Percentiles rank a stretch among this genome's conserved stretches.
These are phyloP conservation scores for Notospermus geniculatus DNA, from an alignment of 1,140 invertebrate species.

Conservation along the genomic window DNA sequence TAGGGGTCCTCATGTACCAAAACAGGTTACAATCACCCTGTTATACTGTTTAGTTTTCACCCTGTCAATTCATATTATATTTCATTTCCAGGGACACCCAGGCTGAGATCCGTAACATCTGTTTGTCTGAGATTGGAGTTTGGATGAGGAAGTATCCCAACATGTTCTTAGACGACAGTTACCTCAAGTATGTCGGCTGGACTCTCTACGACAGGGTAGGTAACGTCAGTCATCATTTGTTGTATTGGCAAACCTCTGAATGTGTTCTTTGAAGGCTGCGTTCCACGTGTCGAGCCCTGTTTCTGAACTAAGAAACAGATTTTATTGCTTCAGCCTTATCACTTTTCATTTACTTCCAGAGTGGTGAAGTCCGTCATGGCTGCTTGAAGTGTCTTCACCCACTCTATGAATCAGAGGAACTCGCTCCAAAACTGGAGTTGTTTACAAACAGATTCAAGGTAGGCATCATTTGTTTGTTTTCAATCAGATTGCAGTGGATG, in stretches of 20 bases:
- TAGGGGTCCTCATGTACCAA: too few relatives aligned
- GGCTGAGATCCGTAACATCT: constrained; percentile 95
- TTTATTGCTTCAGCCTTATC: too few relatives aligned
- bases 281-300: too few relatives aligned
- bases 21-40: too few relatives aligned
- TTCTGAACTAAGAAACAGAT: too few relatives aligned
- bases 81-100: constrained; percentile 77
- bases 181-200: constrained; percentile 99
- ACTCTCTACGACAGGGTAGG: constrained; percentile 88
- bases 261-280: too few relatives aligned
- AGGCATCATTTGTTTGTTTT: constrained; percentile 11
- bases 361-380: constrained; percentile 66
- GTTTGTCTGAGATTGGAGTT: constrained; percentile 97
- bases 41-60: too few relatives aligned
- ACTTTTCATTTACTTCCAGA: constrained; percentile 48
- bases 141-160: constrained; percentile 99
- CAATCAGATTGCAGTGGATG: too few relatives aligned
- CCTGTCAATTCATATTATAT: too few relatives aligned
- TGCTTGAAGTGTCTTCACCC: constrained; percentile 86
- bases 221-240: too few relatives aligned
- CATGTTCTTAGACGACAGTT: constrained; percentile 95
- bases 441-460: constrained; percentile 98
- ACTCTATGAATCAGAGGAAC: constrained; percentile 90
- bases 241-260: too few relatives aligned
- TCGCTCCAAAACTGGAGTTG: constrained; percentile 92